Evolutionary conservation across 1,140 invertebrate species (phyloP).

Genomic region (Chionoecetes opilio): DNA sequence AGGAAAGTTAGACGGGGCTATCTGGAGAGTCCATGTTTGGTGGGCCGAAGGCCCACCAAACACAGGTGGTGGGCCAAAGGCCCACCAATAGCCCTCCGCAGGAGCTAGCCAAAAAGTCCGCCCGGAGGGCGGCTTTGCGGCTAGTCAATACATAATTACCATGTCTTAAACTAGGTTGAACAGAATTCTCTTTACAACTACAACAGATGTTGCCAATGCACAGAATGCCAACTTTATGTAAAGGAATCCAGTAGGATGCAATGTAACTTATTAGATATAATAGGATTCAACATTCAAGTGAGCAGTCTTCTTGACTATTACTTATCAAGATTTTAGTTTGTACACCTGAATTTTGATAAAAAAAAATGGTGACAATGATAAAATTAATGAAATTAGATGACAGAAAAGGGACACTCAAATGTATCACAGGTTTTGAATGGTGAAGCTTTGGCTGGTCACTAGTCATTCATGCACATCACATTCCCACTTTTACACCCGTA

Average conservation of each 20-base stretch:
- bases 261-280: conserved; percentile 57
- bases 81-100: no score
- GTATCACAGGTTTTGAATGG: conserved; percentile 73
- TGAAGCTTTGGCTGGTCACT: conserved; percentile 44
- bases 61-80: no score
- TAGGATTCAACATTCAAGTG: conserved; percentile 51
- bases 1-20: no score
- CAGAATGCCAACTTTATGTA: not conserved
- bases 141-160: conserved; percentile 64
- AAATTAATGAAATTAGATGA: conserved; percentile 1
- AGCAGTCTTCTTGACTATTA: conserved; percentile 59
- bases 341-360: conserved; percentile 69
- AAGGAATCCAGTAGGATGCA: not conserved
- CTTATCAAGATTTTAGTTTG: conserved; percentile 44
- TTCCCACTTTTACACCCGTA: conserved; percentile 55
- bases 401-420: conserved; percentile 65
- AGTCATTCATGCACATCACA: conserved; percentile 41
- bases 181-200: conserved; percentile 68
- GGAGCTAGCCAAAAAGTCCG: no score
- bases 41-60: no score
- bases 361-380: no score
- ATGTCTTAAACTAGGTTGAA: conserved; percentile 72
- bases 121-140: no score
- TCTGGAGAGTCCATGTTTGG: no score
- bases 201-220: conserved; percentile 54